Conservation (phyloP, 2,113 vertebrate species). For the Otolemur garnettii region DNA sequence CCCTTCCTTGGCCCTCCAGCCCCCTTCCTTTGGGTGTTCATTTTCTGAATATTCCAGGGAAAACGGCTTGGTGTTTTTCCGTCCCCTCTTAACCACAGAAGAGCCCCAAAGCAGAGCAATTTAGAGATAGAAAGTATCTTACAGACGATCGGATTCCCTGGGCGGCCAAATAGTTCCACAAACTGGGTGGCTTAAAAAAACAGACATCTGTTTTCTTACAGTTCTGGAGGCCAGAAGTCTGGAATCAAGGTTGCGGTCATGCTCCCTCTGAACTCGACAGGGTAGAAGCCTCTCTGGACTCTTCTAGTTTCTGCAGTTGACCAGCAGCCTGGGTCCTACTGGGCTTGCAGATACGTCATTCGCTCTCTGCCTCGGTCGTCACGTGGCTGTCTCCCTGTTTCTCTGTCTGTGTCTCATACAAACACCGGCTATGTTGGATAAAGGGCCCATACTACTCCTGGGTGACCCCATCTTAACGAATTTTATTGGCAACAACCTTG, state of each 20-base stretch:
- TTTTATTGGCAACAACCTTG: neutral
- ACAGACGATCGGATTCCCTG: neutral
- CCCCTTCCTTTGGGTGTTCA: neutral
- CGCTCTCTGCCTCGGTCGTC: neutral
- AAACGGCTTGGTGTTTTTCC: neutral
- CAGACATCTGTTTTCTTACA: neutral
- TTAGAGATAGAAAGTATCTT: neutral
- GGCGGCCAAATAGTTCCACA: neutral
- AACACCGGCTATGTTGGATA: neutral
- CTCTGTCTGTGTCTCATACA: neutral
- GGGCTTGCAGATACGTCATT: neutral
- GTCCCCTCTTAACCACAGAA: neutral
- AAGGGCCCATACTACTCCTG: neutral
- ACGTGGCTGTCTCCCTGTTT: rapidly evolving
- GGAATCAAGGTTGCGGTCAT: rapidly evolving
- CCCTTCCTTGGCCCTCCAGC: neutral
- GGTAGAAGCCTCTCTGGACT: neutral
- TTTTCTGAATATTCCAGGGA: neutral
- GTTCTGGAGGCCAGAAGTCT: neutral
- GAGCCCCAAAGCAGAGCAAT: neutral
- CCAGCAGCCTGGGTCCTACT: neutral
- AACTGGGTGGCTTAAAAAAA: neutral
- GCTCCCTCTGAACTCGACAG: neutral
- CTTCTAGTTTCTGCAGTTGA: neutral
- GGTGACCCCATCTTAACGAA: neutral